phyloP scores from a whole-genome alignment of 2,797 vertebrate species.

The Eremophila alpestris region DNA sequence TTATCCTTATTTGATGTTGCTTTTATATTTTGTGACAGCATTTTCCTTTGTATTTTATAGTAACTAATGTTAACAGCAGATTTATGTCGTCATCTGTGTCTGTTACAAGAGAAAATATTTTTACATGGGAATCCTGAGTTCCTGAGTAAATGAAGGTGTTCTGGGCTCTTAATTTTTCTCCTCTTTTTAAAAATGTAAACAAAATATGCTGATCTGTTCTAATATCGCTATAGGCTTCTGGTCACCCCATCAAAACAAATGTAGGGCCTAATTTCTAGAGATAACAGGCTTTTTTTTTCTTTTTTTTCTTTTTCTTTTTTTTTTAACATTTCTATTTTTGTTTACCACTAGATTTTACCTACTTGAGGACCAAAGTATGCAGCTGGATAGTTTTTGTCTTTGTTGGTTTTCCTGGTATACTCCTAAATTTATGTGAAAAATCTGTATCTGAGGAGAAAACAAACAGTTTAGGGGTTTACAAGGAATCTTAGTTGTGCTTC shows the following conservation, averaged over 20 bases:
- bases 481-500: neutral
- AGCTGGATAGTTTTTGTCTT: neutral
- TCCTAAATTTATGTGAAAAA: neutral
- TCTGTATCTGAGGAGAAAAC: neutral
- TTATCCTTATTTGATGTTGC: neutral
- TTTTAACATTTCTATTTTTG: neutral
- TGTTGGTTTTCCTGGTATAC: neutral
- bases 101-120: neutral
- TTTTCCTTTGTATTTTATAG: neutral
- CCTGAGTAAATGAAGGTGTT: neutral
- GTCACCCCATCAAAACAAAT: neutral
- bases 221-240: neutral
- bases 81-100: neutral
- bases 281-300: neutral
- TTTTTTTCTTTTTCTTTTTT: too few relatives aligned
- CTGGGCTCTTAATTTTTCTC: neutral
- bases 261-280: neutral
- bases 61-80: neutral
- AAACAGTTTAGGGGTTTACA: neutral
- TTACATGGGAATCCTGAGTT: neutral
- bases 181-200: neutral
- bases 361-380: neutral
- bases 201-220: neutral
- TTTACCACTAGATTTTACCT: neutral
- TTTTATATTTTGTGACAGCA: neutral